A percentile compares a stretch with the other conserved stretches of the same genome.
Conservation (phyloP, 1,140 invertebrate genomes). For the Pogonomyrmex barbatus region DNA sequence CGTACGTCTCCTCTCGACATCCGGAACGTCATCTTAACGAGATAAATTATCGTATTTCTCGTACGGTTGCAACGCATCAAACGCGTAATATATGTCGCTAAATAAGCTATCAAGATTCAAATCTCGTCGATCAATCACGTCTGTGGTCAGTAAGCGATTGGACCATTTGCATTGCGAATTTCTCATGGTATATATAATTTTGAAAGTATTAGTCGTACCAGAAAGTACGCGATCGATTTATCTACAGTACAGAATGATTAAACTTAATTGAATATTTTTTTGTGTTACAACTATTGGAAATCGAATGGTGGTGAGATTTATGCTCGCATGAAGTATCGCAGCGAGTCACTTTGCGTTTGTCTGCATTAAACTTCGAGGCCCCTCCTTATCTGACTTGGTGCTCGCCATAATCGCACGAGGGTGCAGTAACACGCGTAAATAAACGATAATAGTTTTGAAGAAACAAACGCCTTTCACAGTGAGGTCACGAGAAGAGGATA, state of each 20-base stretch:
- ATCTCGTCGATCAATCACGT: neutral
- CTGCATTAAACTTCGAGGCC: neutral
- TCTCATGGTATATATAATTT: neutral
- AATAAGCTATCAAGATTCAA: constrained; percentile 19
- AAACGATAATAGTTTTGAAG: constrained; percentile 39
- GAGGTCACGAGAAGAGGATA: neutral
- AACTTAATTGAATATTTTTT: neutral
- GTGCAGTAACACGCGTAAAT: constrained; percentile 33
- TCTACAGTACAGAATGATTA: neutral
- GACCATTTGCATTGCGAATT: neutral
- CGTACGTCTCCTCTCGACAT: neutral
- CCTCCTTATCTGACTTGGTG: constrained; percentile 21
- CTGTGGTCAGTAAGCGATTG: neutral
- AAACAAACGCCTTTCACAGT: constrained; percentile 24
- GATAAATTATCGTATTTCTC: constrained; percentile 43
- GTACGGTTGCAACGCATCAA: neutral
- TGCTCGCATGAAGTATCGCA: neutral
- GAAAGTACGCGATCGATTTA: neutral
- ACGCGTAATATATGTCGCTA: neutral
- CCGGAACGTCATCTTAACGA: constrained; percentile 11
- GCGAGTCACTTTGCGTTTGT: neutral
- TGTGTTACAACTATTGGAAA: neutral
- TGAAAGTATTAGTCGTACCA: neutral
- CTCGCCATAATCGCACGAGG: constrained; percentile 14
- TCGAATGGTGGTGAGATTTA: neutral